Conservation (phyloP, 2,888 invertebrate genomes). For the Meteorus colon region DNA sequence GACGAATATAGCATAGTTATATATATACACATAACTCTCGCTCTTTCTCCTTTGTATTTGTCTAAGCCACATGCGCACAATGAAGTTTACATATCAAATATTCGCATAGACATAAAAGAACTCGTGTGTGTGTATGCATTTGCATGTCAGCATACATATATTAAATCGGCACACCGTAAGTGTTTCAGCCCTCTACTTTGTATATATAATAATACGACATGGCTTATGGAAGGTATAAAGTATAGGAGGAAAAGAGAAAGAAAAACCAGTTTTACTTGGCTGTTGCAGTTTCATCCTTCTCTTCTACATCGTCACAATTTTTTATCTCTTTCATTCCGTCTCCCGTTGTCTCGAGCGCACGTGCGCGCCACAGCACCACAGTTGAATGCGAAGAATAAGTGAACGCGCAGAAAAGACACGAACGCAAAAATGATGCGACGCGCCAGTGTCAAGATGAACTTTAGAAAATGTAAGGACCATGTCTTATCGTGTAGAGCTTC, state of each 20-base stretch:
- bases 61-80: not conserved
- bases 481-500: not conserved
- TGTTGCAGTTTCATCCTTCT: constrained; percentile 42
- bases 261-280: constrained; percentile 53
- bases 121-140: not conserved
- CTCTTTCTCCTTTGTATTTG: not conserved
- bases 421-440: not conserved
- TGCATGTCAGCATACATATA: constrained; percentile 13
- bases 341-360: constrained; percentile 58
- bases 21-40: not conserved
- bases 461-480: not conserved
- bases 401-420: constrained; percentile 1
- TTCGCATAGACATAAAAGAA: constrained; percentile 35
- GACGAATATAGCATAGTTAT: not conserved
- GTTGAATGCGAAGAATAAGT: constrained; percentile 50
- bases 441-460: not conserved
- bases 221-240: constrained; percentile 19
- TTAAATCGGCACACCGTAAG: constrained; percentile 1
- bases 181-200: constrained; percentile 29
- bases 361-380: constrained; percentile 64
- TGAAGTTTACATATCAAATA: constrained; percentile 14
- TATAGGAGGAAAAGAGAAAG: constrained; percentile 19
- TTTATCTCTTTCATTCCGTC: constrained; percentile 44
- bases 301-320: constrained; percentile 34
- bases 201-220: constrained; percentile 29